Base-by-base conservation (phyloP, 2,113 vertebrate species). In the Pipa parva region DNA sequence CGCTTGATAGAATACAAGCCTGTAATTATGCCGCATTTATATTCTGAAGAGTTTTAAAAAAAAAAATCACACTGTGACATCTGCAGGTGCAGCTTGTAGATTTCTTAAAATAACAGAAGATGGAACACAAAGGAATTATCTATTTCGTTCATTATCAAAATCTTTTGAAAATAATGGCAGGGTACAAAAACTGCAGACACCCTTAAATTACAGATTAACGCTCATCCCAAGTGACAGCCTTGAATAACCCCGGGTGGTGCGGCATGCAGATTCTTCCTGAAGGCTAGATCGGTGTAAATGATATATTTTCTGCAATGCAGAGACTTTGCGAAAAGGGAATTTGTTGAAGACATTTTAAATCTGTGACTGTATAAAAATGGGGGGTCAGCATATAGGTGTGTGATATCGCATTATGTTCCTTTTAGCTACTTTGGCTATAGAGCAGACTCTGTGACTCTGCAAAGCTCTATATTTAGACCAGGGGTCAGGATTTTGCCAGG, bases 191-290 rank as follows among this genome's bases (percentile, higher is more conserved):
- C 13, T 45, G 36, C 7, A 51, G 57, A 61, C 66, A 70, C n/a
- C 36, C 7, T 21, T 39, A 61, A 70, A 61, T 70, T 61, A 61
- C 18, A 61, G 48, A 31, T 29, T 37, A 54, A 37, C 57, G 42
- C 18, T 60, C 29, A 46, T 39, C 24, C 26, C 6, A 61, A 60
- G 39, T 59, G 21, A 12, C 39, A 31, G 28, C 17, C 10, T 13
- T 37, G 42, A 37, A 80, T 77, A 79, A 75, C 52, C 70, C 56
- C 69, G 66, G 18, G 69, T 74, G 69, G 74, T 75, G 63, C 51
- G 75, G 63, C 37, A 67, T 39, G 7, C 17, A 42, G 2, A n/a
- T 42, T 17, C 15, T 42, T 42, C 39, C 39, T 15, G 11, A 42
- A 17, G n/a, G n/a, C n/a, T n/a, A 42, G 6, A 42, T 42, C 39